phyloP scores from a whole-genome alignment of 2,113 vertebrate genomes.

The Emydocephalus ijimae region DNA sequence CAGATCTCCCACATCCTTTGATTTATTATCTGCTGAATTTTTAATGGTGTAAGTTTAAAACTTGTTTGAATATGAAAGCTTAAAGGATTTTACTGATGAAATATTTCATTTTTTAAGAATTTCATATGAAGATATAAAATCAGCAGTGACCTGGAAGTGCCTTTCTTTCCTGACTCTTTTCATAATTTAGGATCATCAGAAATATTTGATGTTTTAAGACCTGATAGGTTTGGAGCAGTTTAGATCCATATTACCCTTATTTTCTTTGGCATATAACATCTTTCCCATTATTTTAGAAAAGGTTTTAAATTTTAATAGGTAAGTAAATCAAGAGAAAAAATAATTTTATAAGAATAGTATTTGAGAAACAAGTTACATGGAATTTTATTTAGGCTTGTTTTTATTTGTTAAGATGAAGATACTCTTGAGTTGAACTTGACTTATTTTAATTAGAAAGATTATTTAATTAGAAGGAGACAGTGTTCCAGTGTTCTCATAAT shows the following conservation, averaged over 20 bases:
- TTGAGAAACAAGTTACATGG: conserved; percentile 23
- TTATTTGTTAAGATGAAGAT: not conserved
- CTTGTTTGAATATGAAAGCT: conserved; percentile 56
- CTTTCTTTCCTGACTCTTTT: conserved; percentile 38
- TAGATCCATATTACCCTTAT: conserved; percentile 33
- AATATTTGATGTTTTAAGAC: not conserved
- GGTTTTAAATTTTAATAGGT: conserved; percentile 25
- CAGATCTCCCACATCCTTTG: conserved; percentile 55
- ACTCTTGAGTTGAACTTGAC: not conserved
- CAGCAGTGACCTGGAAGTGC: conserved; percentile 33
- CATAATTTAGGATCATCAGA: conserved; percentile 26
- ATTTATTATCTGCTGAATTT: conserved; percentile 73
- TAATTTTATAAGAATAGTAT: conserved; percentile 3
- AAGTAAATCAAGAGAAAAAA: conserved; percentile 32
- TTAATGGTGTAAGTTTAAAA: conserved; percentile 67
- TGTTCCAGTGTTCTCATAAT: not conserved
- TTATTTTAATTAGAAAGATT: not conserved
- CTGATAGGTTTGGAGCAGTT: conserved; percentile 28
- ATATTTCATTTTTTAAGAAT: conserved; percentile 60
- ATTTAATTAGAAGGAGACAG: not conserved
- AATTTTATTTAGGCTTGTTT: not conserved
- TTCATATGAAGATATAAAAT: conserved; percentile 60
- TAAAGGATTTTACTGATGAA: conserved; percentile 64
- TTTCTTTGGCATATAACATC: not conserved
- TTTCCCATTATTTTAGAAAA: conserved; percentile 35